These are phyloP conservation scores for Microctonus aethiopoides DNA, from an alignment of 2,888 invertebrate genomes.

Conservation along the genomic window DNA sequence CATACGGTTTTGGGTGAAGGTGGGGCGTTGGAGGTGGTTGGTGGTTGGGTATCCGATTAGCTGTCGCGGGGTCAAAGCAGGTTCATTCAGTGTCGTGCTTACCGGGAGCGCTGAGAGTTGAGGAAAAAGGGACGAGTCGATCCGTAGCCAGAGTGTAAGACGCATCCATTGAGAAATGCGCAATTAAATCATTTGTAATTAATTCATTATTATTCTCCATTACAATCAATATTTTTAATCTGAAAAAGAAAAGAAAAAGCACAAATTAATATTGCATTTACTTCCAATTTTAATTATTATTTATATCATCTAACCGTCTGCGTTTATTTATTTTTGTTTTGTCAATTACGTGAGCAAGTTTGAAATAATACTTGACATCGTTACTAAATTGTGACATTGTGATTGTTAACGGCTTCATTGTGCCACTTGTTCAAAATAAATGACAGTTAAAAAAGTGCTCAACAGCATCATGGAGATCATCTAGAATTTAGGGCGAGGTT, in stretches of 20 bases:
- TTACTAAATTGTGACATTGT: conserved; percentile 4
- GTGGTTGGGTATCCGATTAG: conserved; percentile 35
- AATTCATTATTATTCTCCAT: neutral
- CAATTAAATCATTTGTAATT: neutral
- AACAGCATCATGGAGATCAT: conserved; percentile 7
- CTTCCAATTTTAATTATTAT: neutral
- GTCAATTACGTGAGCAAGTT: neutral
- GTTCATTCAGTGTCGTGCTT: conserved; percentile 59
- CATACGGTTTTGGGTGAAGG: conserved; percentile 33
- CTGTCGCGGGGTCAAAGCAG: conserved; percentile 50
- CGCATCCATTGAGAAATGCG: neutral
- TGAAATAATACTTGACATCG: conserved; percentile 26
- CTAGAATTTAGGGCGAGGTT: conserved; percentile 12
- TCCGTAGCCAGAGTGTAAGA: neutral
- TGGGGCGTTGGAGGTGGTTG: conserved; percentile 27
- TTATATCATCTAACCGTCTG: neutral
- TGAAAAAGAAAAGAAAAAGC: neutral
- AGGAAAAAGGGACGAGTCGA: conserved; percentile 5
- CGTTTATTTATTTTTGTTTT: neutral
- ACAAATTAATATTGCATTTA: neutral
- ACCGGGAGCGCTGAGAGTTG: conserved; percentile 36
- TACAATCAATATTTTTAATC: neutral
- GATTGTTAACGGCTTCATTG: conserved; percentile 1
- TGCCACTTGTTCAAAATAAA: neutral
- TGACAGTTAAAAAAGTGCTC: neutral